Evolutionary conservation across 2,113 vertebrate genomes (phyloP), one percentile per base, ranked within the genome.

Genomic region (Scartelaos histophorus): DNA sequence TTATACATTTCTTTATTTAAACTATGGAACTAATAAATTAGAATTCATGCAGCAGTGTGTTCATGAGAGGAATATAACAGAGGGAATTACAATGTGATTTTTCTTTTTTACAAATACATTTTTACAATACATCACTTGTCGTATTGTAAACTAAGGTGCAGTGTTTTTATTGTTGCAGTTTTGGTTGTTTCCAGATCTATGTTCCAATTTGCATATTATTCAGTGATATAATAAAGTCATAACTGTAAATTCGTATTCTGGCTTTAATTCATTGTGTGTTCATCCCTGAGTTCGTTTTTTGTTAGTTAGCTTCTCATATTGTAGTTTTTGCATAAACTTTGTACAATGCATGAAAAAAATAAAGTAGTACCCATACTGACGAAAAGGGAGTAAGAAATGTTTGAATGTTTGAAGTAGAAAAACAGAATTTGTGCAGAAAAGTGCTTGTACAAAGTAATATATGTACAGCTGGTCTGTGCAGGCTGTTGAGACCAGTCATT

Each of bases 371-470:
- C 75, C 1, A 78, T 69, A 65, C 38, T 46, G 75, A 19, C 75
- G 66, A 46, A 51, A 78, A 71, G 2, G 7, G 21, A 25, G 2
- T 51, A 64, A 7, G 10, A 34, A 38, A 38, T 11, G 2, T 64
- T 46, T 53, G 45, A 67, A 57, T 45, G 19, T 25, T 53, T 15
- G n/a, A 83, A 78, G 78, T 84, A 87, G 79, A 88, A 88, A 87
- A 89, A 88, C 76, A 75, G 60, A 49, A 76, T 87, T 74, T 75
- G 76, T 81, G 87, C 84, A 87, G 84, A 87, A 92, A 92, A 92
- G 91, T 90, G 89, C 91, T 88, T 68, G 71, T 89, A 90, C 71
- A 89, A 85, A 90, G 66, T 73, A 86, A 85, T 87, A 82, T 82
- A 89, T 91, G 85, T 87, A 90, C 87, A 88, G 47, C 65, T 84